A percentile compares a stretch with the other conserved stretches of the same genome.
phyloP scores from a whole-genome alignment of 92 coral and sea anemone genomes.

The Metridium senile region DNA sequence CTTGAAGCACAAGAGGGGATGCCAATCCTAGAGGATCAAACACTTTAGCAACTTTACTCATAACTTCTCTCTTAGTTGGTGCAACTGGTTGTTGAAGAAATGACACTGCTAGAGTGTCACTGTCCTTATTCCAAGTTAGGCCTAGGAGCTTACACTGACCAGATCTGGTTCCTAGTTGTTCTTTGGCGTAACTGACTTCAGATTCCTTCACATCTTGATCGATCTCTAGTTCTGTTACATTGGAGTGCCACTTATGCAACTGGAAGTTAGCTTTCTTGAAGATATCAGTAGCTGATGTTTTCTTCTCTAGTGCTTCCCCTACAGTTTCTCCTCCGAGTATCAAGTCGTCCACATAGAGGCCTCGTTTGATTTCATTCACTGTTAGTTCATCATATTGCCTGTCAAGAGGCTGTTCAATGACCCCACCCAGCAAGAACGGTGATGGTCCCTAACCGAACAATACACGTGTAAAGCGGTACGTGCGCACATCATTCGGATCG shows the following conservation, averaged over 20 bases:
- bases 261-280: constrained; percentile 22
- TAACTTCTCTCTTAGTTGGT: constrained; percentile 11
- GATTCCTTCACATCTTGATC: background rate
- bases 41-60: constrained; percentile 19
- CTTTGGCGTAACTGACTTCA: constrained; percentile 43
- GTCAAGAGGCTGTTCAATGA: constrained; percentile 44
- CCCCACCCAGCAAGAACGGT: constrained; percentile 46
- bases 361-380: constrained; percentile 35
- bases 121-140: constrained; percentile 25
- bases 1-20: constrained; percentile 34
- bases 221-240: background rate
- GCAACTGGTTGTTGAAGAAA: constrained; percentile 23
- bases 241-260: constrained; percentile 27
- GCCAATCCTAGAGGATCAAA: constrained; percentile 62
- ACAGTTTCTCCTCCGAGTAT: constrained; percentile 30
- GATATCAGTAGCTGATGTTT: constrained; percentile 30
- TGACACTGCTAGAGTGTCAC: constrained; percentile 21
- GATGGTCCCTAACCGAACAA: constrained; percentile 39
- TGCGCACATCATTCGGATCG: background rate
- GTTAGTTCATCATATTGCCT: constrained; percentile 2
- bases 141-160: constrained; percentile 24
- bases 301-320: constrained; percentile 23
- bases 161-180: constrained; percentile 33
- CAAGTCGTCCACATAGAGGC: constrained; percentile 34
- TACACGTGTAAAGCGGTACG: too few species aligned